Conservation (phyloP, 2,797 vertebrate genomes). For the Chelidonichthys spinosus region DNA sequence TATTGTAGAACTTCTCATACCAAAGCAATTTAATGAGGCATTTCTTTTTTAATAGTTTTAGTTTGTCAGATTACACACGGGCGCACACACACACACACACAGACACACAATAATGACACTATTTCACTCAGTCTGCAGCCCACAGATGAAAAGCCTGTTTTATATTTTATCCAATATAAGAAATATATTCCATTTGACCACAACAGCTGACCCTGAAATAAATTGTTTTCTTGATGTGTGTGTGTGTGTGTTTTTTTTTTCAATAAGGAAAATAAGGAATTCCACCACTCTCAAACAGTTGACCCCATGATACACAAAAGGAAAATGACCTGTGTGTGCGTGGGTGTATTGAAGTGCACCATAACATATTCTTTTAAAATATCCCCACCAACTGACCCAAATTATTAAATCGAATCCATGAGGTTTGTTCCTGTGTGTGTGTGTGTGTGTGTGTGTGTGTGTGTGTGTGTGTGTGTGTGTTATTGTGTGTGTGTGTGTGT, state of each 20-base stretch:
- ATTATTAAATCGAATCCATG: conserved; percentile 50
- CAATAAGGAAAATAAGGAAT: conserved; percentile 25
- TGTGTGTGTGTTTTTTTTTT: conserved; percentile 16
- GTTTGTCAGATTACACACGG: background rate
- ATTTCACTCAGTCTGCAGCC: conserved; percentile 20
- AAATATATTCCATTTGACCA: conserved; percentile 48
- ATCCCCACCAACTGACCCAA: conserved; percentile 28
- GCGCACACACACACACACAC: background rate
- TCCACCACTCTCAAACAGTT: conserved; percentile 28
- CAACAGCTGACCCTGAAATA: conserved; percentile 41
- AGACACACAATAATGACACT: conserved; percentile 11
- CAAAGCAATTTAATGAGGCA: background rate
- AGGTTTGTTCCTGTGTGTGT: conserved; percentile 29
- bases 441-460: background rate
- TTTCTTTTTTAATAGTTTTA: background rate
- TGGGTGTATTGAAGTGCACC: background rate
- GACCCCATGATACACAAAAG: conserved; percentile 19
- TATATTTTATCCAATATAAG: conserved; percentile 38
- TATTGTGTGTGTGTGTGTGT: background rate
- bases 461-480: background rate
- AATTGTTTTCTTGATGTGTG: conserved; percentile 16
- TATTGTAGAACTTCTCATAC: background rate
- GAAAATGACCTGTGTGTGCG: conserved; percentile 6
- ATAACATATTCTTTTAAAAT: conserved; percentile 17
- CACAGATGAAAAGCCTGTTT: conserved; percentile 32